These are phyloP conservation scores for Polyommatus icarus DNA, from an alignment of 2,888 invertebrate species.

Conservation along the genomic window DNA sequence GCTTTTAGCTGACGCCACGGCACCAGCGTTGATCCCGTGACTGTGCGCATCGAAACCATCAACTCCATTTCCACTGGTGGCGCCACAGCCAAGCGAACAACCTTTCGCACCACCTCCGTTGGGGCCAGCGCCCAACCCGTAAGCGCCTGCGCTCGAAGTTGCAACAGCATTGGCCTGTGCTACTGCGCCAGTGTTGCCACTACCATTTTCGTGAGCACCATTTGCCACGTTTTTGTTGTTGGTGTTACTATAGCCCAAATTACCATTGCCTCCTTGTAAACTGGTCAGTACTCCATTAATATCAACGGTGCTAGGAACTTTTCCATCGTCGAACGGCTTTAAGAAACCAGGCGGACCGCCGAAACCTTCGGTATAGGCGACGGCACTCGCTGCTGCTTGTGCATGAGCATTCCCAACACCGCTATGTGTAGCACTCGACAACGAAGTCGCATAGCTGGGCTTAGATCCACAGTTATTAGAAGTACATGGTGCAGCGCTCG, in stretches of 20 bases:
- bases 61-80: conserved; percentile 6
- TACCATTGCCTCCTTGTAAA: neutral
- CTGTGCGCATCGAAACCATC: neutral
- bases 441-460: neutral
- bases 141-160: conserved; percentile 47
- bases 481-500: conserved; percentile 34
- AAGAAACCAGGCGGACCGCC: conserved; percentile 71
- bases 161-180: conserved; percentile 52
- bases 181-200: conserved; percentile 42
- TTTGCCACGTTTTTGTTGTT: neutral
- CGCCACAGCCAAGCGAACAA: conserved; percentile 12
- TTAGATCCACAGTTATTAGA: conserved; percentile 39
- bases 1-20: conserved; percentile 54
- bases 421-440: conserved; percentile 28
- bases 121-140: conserved; percentile 32
- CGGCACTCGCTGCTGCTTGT: conserved; percentile 52
- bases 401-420: conserved; percentile 45
- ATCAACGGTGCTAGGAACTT: conserved; percentile 38
- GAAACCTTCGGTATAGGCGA: conserved; percentile 66
- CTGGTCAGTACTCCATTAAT: conserved; percentile 1
- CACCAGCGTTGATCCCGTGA: conserved; percentile 38
- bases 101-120: conserved; percentile 35
- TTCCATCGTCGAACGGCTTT: conserved; percentile 61
- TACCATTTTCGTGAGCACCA: neutral
- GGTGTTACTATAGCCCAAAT: neutral